Conservation (phyloP, 2,113 vertebrate species). For the Pelobates fuscus region DNA sequence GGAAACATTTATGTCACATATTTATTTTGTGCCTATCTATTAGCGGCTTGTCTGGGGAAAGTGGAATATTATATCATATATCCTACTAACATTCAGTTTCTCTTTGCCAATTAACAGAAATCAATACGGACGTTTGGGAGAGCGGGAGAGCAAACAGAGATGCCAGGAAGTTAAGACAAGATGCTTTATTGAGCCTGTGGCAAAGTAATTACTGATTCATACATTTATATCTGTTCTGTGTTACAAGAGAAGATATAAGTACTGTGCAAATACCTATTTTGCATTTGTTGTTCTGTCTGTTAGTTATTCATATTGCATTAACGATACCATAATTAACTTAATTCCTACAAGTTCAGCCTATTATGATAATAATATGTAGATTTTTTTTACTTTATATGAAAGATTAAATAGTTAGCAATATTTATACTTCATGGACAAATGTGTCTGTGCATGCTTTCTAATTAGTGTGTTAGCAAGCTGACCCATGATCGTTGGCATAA, state of each 20-base stretch:
- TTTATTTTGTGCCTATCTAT: not conserved
- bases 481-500: too few species aligned
- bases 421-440: too few species aligned
- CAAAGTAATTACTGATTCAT: slow-evolving; percentile 9
- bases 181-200: not conserved
- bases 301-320: slow-evolving; percentile 6
- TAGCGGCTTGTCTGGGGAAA: not conserved
- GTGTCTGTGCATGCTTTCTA: too few species aligned
- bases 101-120: slow-evolving; percentile 12
- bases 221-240: not conserved
- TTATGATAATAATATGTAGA: not conserved
- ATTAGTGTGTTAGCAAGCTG: too few species aligned
- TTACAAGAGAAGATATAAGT: not conserved
- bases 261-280: slow-evolving; percentile 4
- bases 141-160: not conserved
- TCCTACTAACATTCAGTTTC: not conserved
- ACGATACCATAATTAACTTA: slow-evolving; percentile 4
- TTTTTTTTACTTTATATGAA: not conserved
- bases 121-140: not conserved
- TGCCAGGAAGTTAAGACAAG: not conserved
- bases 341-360: not conserved
- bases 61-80: not conserved
- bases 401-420: not conserved
- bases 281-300: slow-evolving; percentile 1
- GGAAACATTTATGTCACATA: not conserved